Evolutionary conservation across 2,113 vertebrate species (phyloP), one percentile per base, ranked within the genome.

Genomic region (Megalops atlanticus): DNA sequence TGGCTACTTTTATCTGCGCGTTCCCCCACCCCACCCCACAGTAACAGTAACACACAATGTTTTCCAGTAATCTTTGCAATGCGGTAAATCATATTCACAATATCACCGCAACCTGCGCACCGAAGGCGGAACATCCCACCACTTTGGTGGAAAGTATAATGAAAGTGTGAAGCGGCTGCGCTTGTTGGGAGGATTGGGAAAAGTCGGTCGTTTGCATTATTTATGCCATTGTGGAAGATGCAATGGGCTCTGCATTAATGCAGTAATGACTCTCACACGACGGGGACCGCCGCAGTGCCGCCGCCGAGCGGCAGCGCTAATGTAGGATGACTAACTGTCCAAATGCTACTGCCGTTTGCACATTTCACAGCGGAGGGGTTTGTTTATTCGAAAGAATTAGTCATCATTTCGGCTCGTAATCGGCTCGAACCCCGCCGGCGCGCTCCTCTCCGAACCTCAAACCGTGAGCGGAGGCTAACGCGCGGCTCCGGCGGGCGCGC

Each of bases 191-290:
- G 89, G 87, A 77, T n/a, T n/a, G 70, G 81, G 52, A 85, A 81
- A 91, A 90, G 88, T 88, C 88, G 86, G 74, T 89, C 85, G 81
- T 87, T 88, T 93, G 86, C 90, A 93, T 92, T 91, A 92, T 92
- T 91, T 89, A 93, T 92, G 70, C 70, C 11, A 81, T 78, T 86
- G 82, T 87, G 79, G 89, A 92, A 92, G 92, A 92, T 85, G 88
- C 88, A 80, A 89, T 90, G 41, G 71, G 72, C 74, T 89, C 86
- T 79, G 87, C 88, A 89, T 89, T 92, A 92, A 93, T 91, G 90
- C 90, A 90, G 90, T 92, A 93, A 90, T 92, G 90, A 93, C 89
- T 91, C 64, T 84, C 77, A 76, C 71, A 49, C 73, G 41, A 75
- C 74, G 73, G 70, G 35, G 4, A 58, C 18, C 4, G 69, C 78